phyloP scores from a whole-genome alignment of 2,797 vertebrate species.

The Pelodytes ibericus region DNA sequence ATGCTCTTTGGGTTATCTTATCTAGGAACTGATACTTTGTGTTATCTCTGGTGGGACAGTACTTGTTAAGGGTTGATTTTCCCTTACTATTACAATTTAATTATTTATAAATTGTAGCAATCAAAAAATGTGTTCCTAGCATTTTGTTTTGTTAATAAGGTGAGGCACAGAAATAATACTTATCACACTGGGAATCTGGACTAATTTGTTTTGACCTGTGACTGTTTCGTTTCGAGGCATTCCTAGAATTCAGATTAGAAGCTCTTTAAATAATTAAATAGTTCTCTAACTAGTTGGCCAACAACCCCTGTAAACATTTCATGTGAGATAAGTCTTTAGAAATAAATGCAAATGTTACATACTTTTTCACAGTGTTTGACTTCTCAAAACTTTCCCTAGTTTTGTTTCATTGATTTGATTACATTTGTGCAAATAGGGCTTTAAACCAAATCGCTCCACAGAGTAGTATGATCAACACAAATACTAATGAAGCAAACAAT shows the following conservation, averaged over 20 bases:
- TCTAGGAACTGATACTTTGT: constrained; percentile 37
- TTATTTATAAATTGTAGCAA: constrained; percentile 44
- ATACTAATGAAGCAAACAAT: too few species aligned
- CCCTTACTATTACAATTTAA: constrained; percentile 24
- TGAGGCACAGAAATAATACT: neutral
- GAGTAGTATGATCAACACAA: too few species aligned
- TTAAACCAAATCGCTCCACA: too few species aligned
- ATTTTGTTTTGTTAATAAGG: constrained; percentile 16
- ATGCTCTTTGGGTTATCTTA: constrained; percentile 32
- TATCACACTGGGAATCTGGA: neutral
- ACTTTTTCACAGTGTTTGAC: too few species aligned
- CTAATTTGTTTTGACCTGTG: constrained; percentile 14
- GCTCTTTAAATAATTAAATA: constrained; percentile 34
- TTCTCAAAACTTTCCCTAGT: too few species aligned
- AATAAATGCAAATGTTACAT: neutral
- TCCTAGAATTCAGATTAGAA: constrained; percentile 4
- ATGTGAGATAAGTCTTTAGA: neutral
- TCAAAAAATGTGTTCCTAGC: constrained; percentile 30
- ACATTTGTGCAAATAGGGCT: too few species aligned
- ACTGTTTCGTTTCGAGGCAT: constrained; percentile 10
- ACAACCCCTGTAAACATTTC: neutral
- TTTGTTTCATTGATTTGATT: too few species aligned
- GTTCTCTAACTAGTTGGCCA: neutral
- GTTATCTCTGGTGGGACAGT: constrained; percentile 43
- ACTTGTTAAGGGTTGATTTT: constrained; percentile 31